Conservation (phyloP, 1,140 invertebrate genomes). For the Calycopis cecrops region DNA sequence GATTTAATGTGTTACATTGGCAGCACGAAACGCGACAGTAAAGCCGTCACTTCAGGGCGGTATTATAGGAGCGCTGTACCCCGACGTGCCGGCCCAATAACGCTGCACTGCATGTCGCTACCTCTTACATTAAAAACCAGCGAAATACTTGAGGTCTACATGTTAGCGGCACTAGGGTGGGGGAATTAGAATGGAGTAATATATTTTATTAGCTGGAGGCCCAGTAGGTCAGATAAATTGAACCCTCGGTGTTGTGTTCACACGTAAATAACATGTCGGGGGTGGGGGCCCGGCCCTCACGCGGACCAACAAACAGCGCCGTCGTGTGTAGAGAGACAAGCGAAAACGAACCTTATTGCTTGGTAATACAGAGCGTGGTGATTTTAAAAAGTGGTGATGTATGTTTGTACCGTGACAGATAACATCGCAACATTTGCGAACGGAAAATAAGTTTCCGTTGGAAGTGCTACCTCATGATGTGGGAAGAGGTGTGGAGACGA, state of each 20-base stretch:
- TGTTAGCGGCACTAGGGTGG: neutral
- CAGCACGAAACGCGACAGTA: too few species aligned
- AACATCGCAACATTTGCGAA: conserved; percentile 43
- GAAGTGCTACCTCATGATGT: conserved; percentile 44
- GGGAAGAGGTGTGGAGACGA: conserved; percentile 34
- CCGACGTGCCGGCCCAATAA: too few species aligned
- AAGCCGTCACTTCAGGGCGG: too few species aligned
- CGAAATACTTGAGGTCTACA: too few species aligned
- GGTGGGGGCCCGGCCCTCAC: conserved; percentile 39
- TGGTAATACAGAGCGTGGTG: conserved; percentile 12
- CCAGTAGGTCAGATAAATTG: conserved; percentile 74
- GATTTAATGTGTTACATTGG: too few species aligned
- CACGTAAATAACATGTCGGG: conserved; percentile 72
- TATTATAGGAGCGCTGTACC: too few species aligned
- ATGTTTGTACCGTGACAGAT: conserved; percentile 34
- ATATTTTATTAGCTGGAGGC: conserved; percentile 67
- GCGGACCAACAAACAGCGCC: conserved; percentile 11
- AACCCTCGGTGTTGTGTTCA: conserved; percentile 70
- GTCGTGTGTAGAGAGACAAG: neutral
- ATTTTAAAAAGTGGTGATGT: neutral
- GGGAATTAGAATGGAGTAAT: conserved; percentile 37
- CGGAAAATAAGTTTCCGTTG: conserved; percentile 40
- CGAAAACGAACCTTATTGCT: conserved; percentile 21
- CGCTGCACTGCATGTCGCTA: too few species aligned
- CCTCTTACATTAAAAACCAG: too few species aligned